Evolutionary conservation across 1,140 invertebrate species (phyloP).

Genomic region (Aphis gossypii): DNA sequence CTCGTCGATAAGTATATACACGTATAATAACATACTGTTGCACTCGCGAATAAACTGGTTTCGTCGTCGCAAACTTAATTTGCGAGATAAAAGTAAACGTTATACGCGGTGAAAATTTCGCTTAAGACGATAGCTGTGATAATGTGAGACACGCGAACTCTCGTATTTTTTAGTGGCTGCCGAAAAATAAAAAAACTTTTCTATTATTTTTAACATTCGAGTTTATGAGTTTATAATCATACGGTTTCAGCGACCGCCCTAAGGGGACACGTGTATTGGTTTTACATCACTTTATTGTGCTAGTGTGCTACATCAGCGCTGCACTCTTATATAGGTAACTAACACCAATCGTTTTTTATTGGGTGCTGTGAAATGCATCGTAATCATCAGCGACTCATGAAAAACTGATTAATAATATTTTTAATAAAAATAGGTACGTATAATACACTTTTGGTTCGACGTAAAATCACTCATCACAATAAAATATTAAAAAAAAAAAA

Average conservation of each 20-base stretch:
- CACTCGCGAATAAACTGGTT: background rate
- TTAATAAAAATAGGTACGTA: background rate
- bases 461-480: background rate
- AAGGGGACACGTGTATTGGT: background rate
- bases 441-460: background rate
- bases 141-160: background rate
- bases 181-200: background rate
- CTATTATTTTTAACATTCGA: background rate
- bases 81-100: background rate
- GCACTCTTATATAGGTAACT: background rate
- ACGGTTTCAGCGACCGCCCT: background rate
- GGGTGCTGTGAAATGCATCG: background rate
- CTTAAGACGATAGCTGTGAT: background rate
- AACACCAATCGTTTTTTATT: background rate
- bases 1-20: background rate
- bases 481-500: background rate
- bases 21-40: background rate
- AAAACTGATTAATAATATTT: background rate
- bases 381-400: background rate
- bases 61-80: background rate
- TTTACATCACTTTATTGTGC: background rate
- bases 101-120: background rate
- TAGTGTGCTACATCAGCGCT: background rate
- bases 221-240: constrained; percentile 18
- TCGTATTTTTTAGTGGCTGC: background rate